Percentiles rank a stretch among this genome's conserved stretches.
phyloP scores from a whole-genome alignment of 2,113 vertebrate species.

The Camelus dromedarius region DNA sequence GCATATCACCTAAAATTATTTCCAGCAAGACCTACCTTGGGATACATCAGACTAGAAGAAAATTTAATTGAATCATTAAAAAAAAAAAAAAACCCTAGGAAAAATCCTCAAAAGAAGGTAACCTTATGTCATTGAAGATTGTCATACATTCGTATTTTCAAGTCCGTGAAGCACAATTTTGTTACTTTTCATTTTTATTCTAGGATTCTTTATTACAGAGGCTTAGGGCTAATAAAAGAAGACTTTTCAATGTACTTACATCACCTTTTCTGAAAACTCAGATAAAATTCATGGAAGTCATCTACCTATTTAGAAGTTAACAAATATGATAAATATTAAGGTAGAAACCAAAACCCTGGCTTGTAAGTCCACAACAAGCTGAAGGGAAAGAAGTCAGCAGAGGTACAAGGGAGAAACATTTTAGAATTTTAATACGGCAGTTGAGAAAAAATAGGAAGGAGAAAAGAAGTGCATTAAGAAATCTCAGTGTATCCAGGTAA shows the following conservation, averaged over 20 bases:
- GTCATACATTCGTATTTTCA: not conserved
- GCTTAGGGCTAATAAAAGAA: not conserved
- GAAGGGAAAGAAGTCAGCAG: conserved; percentile 8
- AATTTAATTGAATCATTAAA: not conserved
- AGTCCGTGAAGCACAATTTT: not conserved
- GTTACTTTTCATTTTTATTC: conserved; percentile 14
- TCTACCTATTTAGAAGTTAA: not conserved
- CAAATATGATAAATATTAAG: not conserved
- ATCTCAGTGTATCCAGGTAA: not conserved
- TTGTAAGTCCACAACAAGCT: not conserved
- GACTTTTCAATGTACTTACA: not conserved
- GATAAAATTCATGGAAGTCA: not conserved
- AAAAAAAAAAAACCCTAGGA: not conserved
- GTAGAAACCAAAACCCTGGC: not conserved
- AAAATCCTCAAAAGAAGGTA: not conserved
- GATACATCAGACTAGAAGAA: not conserved
- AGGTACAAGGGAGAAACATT: not conserved
- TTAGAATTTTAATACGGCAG: not conserved
- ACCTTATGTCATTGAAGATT: not conserved
- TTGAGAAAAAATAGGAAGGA: not conserved
- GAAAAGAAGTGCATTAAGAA: not conserved
- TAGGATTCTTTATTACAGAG: not conserved
- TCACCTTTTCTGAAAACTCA: not conserved
- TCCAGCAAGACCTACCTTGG: not conserved
- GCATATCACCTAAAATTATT: not conserved